Evolutionary conservation across 2,113 vertebrate genomes (phyloP), one percentile per base, ranked within the genome.

Genomic region (Nansenia antarctica): DNA sequence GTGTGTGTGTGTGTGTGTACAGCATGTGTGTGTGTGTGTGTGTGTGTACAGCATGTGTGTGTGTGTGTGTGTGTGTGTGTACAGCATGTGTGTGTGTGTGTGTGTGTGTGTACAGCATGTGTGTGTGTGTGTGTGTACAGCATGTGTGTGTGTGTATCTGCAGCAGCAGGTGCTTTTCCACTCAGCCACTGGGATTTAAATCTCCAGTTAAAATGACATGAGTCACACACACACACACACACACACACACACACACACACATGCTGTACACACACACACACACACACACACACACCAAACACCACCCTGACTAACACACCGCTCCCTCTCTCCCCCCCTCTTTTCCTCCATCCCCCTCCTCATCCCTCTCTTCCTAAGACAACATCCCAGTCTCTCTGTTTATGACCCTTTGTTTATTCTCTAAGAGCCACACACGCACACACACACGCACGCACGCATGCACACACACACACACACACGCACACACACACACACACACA

Each of bases 81-180:
- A 9, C n/a, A 49, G n/a, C n/a, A n/a, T 18, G 5, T 29, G 32
- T 39, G 45, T 22, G 5, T 30, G n/a, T 34, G 14, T 58, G 9
- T 34, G 30, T 18, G 5, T 29, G 32, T 39, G 45, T 22, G 5
- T 30, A 12, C 27, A 9, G 29, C 11, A n/a, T 22, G 26, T 24
- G 9, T 31, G 8, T 54, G 22, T 27, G 52, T 52, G 26, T 59
- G 30, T 39, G 53, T 37, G 5, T 37, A 9, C n/a, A 49, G 49
- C 59, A 68, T 64, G 65, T 67, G 64, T 31, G 8, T 54, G 22
- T 27, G 52, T 52, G 26, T 59, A 26, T 39, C 39, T 37, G 5
- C 30, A 9, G n/a, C n/a, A 49, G 49, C 59, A 68, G 69, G 65
- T 67, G 64, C 58, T 68, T 67, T 49, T 53, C 24, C n/a, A 34